Evolutionary conservation across 2,113 vertebrate species (phyloP).

Genomic region (Cyanistes caeruleus): DNA sequence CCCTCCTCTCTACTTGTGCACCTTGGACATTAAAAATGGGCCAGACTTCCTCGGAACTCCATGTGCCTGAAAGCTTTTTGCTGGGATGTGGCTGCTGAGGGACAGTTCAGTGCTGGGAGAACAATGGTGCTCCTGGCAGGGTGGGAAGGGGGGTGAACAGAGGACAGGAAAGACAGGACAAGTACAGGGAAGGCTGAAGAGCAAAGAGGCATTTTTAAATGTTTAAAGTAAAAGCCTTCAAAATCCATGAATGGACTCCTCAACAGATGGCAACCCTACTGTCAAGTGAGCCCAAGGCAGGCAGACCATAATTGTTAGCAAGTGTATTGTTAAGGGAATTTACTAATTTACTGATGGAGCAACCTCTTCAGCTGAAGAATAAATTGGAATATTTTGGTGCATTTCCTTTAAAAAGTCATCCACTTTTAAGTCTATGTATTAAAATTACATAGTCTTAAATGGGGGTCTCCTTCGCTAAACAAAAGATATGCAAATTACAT

Average conservation of each 20-base stretch:
- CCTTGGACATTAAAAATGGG: neutral
- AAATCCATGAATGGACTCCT: constrained; percentile 44
- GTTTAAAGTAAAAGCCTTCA: constrained; percentile 30
- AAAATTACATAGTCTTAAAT: constrained; percentile 78
- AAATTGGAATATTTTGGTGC: constrained; percentile 81
- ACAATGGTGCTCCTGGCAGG: neutral
- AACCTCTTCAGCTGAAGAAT: constrained; percentile 68
- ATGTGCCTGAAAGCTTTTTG: neutral
- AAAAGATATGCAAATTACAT: constrained; percentile 83
- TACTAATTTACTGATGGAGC: constrained; percentile 70
- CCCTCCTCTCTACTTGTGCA: neutral
- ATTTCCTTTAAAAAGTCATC: constrained; percentile 65
- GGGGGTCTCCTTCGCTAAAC: constrained; percentile 77
- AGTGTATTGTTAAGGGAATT: constrained; percentile 73
- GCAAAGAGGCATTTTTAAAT: neutral
- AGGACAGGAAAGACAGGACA: neutral
- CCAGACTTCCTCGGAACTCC: neutral
- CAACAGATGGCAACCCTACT: constrained; percentile 29
- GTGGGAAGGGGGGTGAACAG: neutral
- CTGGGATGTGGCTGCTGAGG: neutral
- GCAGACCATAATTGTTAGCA: constrained; percentile 54
- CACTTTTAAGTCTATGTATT: constrained; percentile 74
- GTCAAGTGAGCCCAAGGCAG: constrained; percentile 18
- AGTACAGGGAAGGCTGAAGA: neutral
- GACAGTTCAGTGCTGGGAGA: neutral